Evolutionary conservation across 2,113 vertebrate genomes (phyloP).

Genomic region (Dryoscopus gambensis): DNA sequence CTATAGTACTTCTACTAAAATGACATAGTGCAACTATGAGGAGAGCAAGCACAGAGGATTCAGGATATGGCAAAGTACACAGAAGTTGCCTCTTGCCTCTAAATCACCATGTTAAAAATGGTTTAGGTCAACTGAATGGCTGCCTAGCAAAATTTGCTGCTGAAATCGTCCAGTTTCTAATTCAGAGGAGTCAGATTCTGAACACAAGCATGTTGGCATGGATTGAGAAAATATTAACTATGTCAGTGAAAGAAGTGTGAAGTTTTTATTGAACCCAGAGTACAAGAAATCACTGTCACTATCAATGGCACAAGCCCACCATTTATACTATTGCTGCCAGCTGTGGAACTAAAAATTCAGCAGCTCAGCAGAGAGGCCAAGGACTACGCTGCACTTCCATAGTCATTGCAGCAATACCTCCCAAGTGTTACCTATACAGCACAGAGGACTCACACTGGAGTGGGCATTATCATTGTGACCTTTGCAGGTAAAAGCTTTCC

Average conservation of each 20-base stretch:
- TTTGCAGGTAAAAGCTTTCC: not conserved
- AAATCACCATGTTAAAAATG: not conserved
- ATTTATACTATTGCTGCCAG: not conserved
- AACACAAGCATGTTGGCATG: fast-evolving
- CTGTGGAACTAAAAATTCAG: not conserved
- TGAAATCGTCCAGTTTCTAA: not conserved
- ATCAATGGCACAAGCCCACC: not conserved
- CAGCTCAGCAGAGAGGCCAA: not conserved
- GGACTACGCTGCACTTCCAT: fast-evolving
- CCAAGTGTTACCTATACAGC: not conserved
- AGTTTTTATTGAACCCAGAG: not conserved
- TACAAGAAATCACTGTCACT: not conserved
- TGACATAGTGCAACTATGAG: not conserved
- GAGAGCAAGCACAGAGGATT: not conserved
- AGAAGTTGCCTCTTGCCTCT: not conserved
- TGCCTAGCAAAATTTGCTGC: not conserved
- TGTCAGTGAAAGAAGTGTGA: not conserved
- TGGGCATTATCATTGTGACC: fast-evolving
- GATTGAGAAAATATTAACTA: not conserved
- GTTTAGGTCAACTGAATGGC: not conserved
- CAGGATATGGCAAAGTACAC: not conserved
- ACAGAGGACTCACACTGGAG: not conserved
- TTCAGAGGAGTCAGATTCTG: not conserved
- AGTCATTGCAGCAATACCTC: not conserved
- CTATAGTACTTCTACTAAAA: not conserved